phyloP scores from a whole-genome alignment of 2,797 vertebrate species.

The Oreortyx pictus region DNA sequence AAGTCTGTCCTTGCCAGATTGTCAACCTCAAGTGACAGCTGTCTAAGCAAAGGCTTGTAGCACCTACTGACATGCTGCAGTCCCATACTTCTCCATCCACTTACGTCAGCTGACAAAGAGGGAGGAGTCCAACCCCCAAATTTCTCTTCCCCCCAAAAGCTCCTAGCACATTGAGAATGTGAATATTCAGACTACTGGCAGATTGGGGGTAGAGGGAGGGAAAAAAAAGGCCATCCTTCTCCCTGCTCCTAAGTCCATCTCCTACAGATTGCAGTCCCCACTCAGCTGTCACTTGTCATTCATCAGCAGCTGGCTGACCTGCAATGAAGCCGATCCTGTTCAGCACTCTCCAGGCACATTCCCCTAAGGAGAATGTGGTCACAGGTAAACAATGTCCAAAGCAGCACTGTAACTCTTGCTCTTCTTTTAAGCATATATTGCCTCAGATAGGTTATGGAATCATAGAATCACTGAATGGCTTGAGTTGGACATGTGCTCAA shows the following conservation, averaged over 20 bases:
- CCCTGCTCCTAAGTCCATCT: not conserved
- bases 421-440: not conserved
- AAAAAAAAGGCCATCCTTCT: not conserved
- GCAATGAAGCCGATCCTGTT: not conserved
- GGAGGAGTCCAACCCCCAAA: not conserved
- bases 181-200: not conserved
- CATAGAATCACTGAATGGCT: no score
- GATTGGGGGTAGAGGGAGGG: not conserved
- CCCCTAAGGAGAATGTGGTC: not conserved
- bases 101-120: not conserved
- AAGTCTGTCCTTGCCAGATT: slow-evolving; percentile 69
- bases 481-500: no score
- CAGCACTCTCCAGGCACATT: not conserved
- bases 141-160: not conserved
- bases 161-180: not conserved
- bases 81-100: not conserved
- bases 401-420: not conserved
- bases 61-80: not conserved
- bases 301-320: not conserved
- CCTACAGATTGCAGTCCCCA: not conserved
- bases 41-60: slow-evolving; percentile 56
- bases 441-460: not conserved
- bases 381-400: not conserved
- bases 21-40: slow-evolving; percentile 65
- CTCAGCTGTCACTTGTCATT: not conserved